Evolutionary conservation across 2,888 invertebrate species (phyloP), one percentile per base, ranked within the genome.

Genomic region (Philhelius pedissequus): DNA sequence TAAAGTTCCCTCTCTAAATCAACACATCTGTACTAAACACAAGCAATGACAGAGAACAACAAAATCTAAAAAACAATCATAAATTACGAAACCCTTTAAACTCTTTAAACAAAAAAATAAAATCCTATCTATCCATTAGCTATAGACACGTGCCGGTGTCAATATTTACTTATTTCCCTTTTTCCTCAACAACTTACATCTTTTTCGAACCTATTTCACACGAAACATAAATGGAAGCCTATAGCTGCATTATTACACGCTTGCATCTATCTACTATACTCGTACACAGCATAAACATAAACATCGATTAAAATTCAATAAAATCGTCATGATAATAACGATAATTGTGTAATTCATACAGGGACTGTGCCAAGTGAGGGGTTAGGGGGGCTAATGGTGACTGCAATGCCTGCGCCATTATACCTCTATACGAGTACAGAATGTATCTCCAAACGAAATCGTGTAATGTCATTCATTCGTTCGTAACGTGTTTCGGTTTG

Each of bases 251-350:
- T n/a, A n/a, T n/a, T 48, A 9, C 15, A 52, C 9, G 54, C 32
- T 27, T 66, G 70, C 70, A 32, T 22, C 18, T 20, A 13, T n/a
- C 11, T 25, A 18, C 35, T 64, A n/a, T 30, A 38, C 13, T 60
- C 68, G 20, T n/a, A n/a, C 68, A 69, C 62, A 70, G 69, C 76
- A 81, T 81, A 86, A 80, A 81, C 86, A 81, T 81, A 81, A 86
- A 76, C 73, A 77, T 86, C 73, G 86, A 88, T 88, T 89, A 89
- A 89, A 89, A 89, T 88, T 88, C 88, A 89, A 89, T 90, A 89
- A 90, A 89, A 89, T 90, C 88, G 89, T 90, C 88, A 87, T 89
- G 88, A 90, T 90, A 90, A 89, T 89, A 89, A 88, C 89, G 88
- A 90, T 90, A 89, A 90, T 90, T 89, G 90, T 88, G 84, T 89